Conservation (phyloP, 2,888 invertebrate genomes). For the Toxonevra muliebris region DNA sequence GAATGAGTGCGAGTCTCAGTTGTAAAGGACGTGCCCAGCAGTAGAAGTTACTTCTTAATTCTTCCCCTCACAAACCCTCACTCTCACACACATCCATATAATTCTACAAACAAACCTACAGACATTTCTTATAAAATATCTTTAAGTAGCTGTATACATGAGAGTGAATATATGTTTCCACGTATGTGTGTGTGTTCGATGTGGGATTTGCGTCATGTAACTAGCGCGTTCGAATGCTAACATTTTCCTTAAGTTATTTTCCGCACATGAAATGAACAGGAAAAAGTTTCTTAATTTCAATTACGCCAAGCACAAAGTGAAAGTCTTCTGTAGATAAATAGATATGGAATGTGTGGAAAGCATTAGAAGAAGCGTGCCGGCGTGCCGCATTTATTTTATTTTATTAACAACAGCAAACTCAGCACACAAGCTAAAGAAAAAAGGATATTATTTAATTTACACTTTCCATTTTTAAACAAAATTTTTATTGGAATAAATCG, state of each 20-base stretch:
- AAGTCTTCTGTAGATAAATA: background rate
- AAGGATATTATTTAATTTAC: too few relatives aligned
- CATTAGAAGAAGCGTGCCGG: too few relatives aligned
- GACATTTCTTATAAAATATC: background rate
- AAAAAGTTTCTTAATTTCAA: slow-evolving; percentile 37
- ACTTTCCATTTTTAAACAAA: too few relatives aligned
- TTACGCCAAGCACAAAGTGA: slow-evolving; percentile 17
- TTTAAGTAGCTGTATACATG: background rate
- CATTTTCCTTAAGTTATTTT: background rate
- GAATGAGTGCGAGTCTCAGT: slow-evolving; percentile 26
- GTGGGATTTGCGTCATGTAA: slow-evolving; percentile 7
- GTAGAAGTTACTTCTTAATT: slow-evolving; percentile 29
- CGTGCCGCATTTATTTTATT: too few relatives aligned
- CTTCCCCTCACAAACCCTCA: slow-evolving; percentile 10
- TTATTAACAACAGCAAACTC: too few relatives aligned
- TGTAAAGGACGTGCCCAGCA: slow-evolving; percentile 42
- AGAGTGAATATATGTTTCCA: background rate
- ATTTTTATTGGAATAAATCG: too few relatives aligned
- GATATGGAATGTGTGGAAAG: background rate
- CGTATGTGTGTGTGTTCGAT: slow-evolving; percentile 11
- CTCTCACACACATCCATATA: slow-evolving; percentile 7
- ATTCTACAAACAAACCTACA: background rate
- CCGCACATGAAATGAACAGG: background rate
- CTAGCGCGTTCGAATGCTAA: too few relatives aligned
- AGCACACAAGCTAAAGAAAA: too few relatives aligned